Conservation (phyloP, 2,888 invertebrate species). For the Cheilosia grossa region DNA sequence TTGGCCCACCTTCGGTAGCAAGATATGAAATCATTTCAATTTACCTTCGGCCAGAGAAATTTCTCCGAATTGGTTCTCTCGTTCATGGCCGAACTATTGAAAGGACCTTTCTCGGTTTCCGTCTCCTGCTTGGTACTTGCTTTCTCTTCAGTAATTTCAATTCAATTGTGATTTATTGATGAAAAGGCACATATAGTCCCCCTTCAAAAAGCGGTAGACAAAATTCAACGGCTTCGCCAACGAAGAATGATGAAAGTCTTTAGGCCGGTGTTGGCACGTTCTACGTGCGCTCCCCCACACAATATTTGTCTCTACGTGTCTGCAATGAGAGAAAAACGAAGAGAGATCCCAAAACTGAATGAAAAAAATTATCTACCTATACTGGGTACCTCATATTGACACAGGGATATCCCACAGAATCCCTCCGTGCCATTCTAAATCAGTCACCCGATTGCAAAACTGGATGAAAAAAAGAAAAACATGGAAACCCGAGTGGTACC, state of each 20-base stretch:
- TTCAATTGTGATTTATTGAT: slow-evolving; percentile 74
- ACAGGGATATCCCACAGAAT: slow-evolving; percentile 44
- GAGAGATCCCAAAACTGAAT: slow-evolving; percentile 1
- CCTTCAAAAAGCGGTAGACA: slow-evolving; percentile 19
- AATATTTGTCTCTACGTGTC: slow-evolving; percentile 38
- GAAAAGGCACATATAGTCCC: slow-evolving; percentile 30
- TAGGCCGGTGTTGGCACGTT: slow-evolving; percentile 56
- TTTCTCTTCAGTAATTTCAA: slow-evolving; percentile 53
- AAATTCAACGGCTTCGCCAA: slow-evolving; percentile 34
- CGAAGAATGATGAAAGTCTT: slow-evolving; percentile 52
- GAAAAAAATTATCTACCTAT: slow-evolving; percentile 19
- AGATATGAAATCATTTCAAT: slow-evolving; percentile 69
- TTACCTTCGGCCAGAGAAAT: slow-evolving; percentile 63
- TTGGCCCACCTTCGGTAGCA: not conserved
- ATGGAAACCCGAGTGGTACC: slow-evolving; percentile 11
- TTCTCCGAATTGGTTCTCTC: slow-evolving; percentile 58
- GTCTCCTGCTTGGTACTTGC: not conserved
- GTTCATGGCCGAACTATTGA: slow-evolving; percentile 27
- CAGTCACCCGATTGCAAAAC: slow-evolving; percentile 12
- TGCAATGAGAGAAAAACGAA: slow-evolving; percentile 17
- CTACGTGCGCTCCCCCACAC: slow-evolving; percentile 33
- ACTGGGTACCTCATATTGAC: slow-evolving; percentile 42
- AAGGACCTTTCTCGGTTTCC: slow-evolving; percentile 27
- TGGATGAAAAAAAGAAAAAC: not conserved
- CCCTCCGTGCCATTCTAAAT: slow-evolving; percentile 48